Base-by-base conservation (phyloP, 2,113 vertebrate species). In the Glaucidium brasilianum region DNA sequence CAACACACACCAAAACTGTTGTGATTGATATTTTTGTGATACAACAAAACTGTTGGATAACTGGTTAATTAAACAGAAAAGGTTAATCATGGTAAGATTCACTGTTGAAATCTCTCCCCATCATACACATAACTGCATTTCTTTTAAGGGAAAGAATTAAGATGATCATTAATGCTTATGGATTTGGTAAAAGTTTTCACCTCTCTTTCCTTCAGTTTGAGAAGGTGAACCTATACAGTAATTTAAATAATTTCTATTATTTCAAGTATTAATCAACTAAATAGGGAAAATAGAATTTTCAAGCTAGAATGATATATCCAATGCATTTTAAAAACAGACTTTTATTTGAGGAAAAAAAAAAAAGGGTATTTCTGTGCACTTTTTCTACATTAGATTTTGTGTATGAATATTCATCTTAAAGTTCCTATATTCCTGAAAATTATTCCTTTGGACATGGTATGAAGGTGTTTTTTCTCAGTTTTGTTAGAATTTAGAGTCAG, bases 141-240 rank as follows among this genome's bases (percentile, higher is more conserved):
- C 56, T 59, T 35, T 30, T 49, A 22, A 63, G 16, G 4, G 5
- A 47, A 47, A 52, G 30, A 10, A 47, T 73, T 76, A 17, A 62
- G 39, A 2, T 37, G 1, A 16, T 41, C 34, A 71, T 43, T 43
- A 55, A 7, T 15, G 12, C 16, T 76, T 53, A 32, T 7, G 8
- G 34, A 30, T 50, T 52, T 35, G 16, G 23, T 73, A 37, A 9
- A 39, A 58, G 22, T 12, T 59, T 71, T 86, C 16, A 39, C 29
- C 29, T 83, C 41, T 55, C 32, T 63, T 82, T 79, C 32, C 11
- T 80, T 41, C 53, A 30, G 8, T 76, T 53, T 45, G 60, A 87
- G 79, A 78, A 66, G 8, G 4, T 4, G 0, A 82, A 58, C 8
- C 43, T 72, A 37, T 22, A 4, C 0, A 1, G n/a, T 35, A 11